A percentile compares a stretch with the other conserved stretches of the same genome.
Evolutionary conservation across 2,888 invertebrate species (phyloP).

Genomic region (Gandaritis pyraliata): DNA sequence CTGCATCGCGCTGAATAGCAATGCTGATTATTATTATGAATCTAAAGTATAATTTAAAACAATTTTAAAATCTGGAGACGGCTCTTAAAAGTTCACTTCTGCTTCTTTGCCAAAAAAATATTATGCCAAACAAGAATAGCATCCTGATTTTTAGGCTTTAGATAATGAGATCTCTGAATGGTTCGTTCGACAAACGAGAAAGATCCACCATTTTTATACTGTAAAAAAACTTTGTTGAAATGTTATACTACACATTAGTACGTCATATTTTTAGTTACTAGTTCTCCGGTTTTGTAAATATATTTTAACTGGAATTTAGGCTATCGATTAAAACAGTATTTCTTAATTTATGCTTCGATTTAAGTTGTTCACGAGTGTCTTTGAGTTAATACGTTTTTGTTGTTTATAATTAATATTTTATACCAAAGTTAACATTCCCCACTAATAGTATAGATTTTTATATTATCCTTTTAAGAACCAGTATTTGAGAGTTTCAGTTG

Average conservation of each 20-base stretch:
- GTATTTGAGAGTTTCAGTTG: slow-evolving; percentile 61
- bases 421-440: slow-evolving; percentile 91
- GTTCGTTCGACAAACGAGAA: no score
- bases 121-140: no score
- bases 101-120: no score
- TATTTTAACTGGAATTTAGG: slow-evolving; percentile 70
- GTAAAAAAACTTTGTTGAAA: slow-evolving; percentile 17
- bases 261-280: slow-evolving; percentile 44
- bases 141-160: no score
- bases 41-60: no score
- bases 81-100: no score
- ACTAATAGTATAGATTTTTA: slow-evolving; percentile 80
- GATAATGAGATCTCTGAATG: no score
- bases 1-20: no score
- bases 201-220: no score
- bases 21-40: no score
- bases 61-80: no score
- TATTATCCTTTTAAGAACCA: slow-evolving; percentile 51
- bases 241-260: slow-evolving; percentile 39
- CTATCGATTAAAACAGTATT: slow-evolving; percentile 79
- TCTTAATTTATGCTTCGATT: slow-evolving; percentile 79
- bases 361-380: slow-evolving; percentile 79
- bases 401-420: slow-evolving; percentile 84
- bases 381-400: slow-evolving; percentile 80
- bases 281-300: slow-evolving; percentile 79